Base-by-base conservation (phyloP, 2,888 invertebrate genomes). In the Oligia latruncula region DNA sequence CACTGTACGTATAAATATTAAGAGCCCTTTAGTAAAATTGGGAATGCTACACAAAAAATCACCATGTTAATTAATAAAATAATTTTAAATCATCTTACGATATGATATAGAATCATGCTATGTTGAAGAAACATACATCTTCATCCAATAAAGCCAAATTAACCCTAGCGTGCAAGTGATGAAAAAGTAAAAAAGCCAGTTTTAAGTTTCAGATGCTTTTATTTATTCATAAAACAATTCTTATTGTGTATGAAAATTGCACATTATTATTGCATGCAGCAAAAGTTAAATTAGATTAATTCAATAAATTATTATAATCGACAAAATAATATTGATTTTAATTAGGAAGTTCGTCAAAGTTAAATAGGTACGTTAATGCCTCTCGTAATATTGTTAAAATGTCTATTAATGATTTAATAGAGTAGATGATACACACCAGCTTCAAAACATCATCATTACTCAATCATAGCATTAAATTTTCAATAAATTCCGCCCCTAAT, bases 401-500 rank as follows among this genome's bases (percentile, higher is more conserved):
- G n/a, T n/a, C 0, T 60, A 60, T 60, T 13, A 60, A n/a, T n/a
- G 23, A 58, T n/a, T 60, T n/a, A 60, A 60, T 11, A n/a, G 11
- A 58, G n/a, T 58, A 11, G 58, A 20, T 64, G 58, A 20, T 64
- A 17, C 62, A 64, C 15, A 65, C 20, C 1, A 52, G 6, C 0
- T 49, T 60, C 20, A 1, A 20, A 65, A 83, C 20, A 43, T 49
- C 17, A 35, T 15, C 3, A 83, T 71, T 60, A 77, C 66, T 73
- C 62, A 77, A 70, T 77, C 66, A 64, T 60, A 49, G 60, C 65
- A 70, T 55, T 70, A 71, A 62, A 66, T 74, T 80, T 81, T 85
- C 74, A 81, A 78, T 78, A 81, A 43, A 78, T 78, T 72, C 46
- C 49, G n/a, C 67, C 80, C 46, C 71, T 77, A 79, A 78, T 68